phyloP scores from a whole-genome alignment of 2,888 invertebrate species.

The Volucella inflata region DNA sequence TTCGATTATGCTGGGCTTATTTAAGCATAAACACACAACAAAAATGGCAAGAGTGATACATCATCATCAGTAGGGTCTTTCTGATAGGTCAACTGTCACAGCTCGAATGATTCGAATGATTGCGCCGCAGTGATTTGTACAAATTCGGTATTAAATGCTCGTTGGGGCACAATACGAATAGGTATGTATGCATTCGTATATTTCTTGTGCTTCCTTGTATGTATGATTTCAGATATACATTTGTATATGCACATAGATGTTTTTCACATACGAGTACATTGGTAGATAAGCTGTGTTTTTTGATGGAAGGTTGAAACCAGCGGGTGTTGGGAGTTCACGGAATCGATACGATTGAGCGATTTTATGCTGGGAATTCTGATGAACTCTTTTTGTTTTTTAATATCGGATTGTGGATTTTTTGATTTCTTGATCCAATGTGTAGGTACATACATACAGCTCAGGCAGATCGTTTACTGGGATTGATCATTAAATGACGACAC shows the following conservation, averaged over 20 bases:
- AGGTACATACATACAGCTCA: slow-evolving; percentile 23
- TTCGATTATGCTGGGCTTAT: slow-evolving; percentile 75
- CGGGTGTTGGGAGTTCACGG: slow-evolving; percentile 74
- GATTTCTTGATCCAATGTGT: too few relatives aligned
- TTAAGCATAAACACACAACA: slow-evolving; percentile 76
- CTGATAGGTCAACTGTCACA: slow-evolving; percentile 78
- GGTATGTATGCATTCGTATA: not conserved
- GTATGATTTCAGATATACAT: too few relatives aligned
- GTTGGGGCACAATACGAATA: slow-evolving; percentile 65
- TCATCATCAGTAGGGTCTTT: slow-evolving; percentile 77
- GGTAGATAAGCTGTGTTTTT: slow-evolving; percentile 54
- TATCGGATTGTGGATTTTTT: slow-evolving; percentile 10
- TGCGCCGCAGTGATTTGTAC: slow-evolving; percentile 75
- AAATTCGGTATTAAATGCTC: slow-evolving; percentile 74
- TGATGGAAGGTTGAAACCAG: slow-evolving; percentile 72
- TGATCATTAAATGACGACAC: not conserved
- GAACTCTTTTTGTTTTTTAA: slow-evolving; percentile 52
- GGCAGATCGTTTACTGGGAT: slow-evolving; percentile 47
- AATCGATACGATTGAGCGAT: slow-evolving; percentile 72
- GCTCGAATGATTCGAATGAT: slow-evolving; percentile 76
- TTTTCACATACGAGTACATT: slow-evolving; percentile 8
- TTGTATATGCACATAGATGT: not conserved
- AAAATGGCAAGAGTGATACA: slow-evolving; percentile 77
- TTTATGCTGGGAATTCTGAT: slow-evolving; percentile 70
- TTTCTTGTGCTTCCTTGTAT: too few relatives aligned